Base-by-base conservation (phyloP, 2,797 vertebrate species). In the Scolopax bukidnonensis region DNA sequence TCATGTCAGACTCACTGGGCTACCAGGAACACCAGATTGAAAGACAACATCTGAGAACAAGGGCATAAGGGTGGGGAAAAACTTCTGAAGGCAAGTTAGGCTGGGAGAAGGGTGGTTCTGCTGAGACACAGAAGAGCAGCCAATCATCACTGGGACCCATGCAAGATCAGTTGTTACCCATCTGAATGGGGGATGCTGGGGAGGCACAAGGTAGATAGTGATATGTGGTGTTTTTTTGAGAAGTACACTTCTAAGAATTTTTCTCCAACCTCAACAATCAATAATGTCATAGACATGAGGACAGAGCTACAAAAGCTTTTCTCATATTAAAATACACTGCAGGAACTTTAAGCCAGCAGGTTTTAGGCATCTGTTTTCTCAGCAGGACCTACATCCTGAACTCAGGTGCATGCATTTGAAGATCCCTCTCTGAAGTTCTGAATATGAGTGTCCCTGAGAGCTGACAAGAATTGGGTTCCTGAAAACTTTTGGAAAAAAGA, bases 141-240 rank as follows among this genome's bases (percentile, higher is more conserved):
- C 1, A 1, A 9, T 30, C 30, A 9, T 36, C 38, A 28, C 8
- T 2, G 65, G 30, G 13, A 6, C 4, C 24, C 15, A 27, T 1
- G 4, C 23, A 50, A 87, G 64, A 63, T 21, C 16, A 16, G 10
- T 48, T 84, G 27, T 41, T 56, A 41, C 7, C 11, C 60, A 14
- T 69, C 38, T 75, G 8, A 16, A 11, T 16, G 14, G 25, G 11
- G 11, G 19, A 60, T 3, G 2, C 12, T 0, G 0, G 21, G 45
- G 48, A 51, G 16, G 11, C 4, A 1, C 30, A 53, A 64, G 40
- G 19, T 25, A 68, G 20, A 38, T 14, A 57, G 25, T 0, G 0
- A 28, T 56, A 13, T 1, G 4, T 67, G n/a, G 0, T 1, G 17
- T 51, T 59, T 54, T 54, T 50, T 21, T 1, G 13, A 71, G 18